phyloP scores from a whole-genome alignment of 92 coral and sea anemone species.

The Chrysogorgia sp. region DNA sequence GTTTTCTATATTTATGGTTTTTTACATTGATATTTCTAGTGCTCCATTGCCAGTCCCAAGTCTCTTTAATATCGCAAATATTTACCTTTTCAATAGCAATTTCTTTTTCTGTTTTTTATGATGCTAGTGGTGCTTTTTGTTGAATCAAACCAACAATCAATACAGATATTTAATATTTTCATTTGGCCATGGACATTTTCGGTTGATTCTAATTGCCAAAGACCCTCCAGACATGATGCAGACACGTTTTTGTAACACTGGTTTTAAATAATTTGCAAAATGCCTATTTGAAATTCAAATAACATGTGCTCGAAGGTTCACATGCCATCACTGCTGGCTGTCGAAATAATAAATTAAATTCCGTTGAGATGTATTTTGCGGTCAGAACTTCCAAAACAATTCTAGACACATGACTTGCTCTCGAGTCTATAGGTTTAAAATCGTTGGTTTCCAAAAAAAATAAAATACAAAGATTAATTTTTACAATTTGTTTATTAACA shows the following conservation, averaged over 20 bases:
- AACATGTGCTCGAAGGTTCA: conserved; percentile 26
- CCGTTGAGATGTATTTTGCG: background rate
- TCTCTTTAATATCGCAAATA: too few relatives aligned
- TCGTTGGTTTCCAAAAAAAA: background rate
- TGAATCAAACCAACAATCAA: too few relatives aligned
- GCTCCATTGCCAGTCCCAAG: too few relatives aligned
- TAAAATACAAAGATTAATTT: background rate
- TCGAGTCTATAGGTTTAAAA: background rate
- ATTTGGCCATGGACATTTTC: too few relatives aligned
- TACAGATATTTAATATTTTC: too few relatives aligned
- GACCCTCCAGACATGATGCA: too few relatives aligned
- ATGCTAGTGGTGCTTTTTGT: too few relatives aligned
- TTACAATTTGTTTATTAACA: conserved; percentile 34
- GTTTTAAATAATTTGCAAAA: conserved; percentile 19
- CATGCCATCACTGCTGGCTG: background rate
- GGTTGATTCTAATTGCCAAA: too few relatives aligned
- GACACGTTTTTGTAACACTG: background rate
- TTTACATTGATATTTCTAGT: too few relatives aligned
- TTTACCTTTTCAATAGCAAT: too few relatives aligned
- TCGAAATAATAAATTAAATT: conserved; percentile 9
- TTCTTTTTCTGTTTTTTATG: too few relatives aligned
- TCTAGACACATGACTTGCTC: background rate
- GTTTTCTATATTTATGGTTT: too few relatives aligned
- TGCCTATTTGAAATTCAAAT: conserved; percentile 45
- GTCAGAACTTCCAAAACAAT: background rate